Evolutionary conservation across 2,113 vertebrate species (phyloP), one percentile per base, ranked within the genome.

Genomic region (Chitala chitala): DNA sequence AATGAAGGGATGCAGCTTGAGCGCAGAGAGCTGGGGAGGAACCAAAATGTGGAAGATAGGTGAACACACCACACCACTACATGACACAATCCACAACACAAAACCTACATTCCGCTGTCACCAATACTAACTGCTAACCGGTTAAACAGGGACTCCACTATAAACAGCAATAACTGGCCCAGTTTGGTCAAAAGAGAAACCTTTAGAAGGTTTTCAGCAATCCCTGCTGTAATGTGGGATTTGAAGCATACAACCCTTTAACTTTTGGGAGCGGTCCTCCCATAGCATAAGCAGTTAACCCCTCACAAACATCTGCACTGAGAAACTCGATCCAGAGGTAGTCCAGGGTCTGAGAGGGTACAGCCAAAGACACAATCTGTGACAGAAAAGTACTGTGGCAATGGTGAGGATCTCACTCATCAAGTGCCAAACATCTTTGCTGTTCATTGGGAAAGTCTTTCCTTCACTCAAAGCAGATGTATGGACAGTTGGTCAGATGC

Each of bases 1-100:
- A 99, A 76, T 90, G 79, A 31, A 98, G 88, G 66, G 83, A 73
- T 1, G 66, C 73, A 0, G 91, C 90, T 65, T 86, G 85, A 75
- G 84, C 75, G 77, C 77, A 78, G 68, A 90, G 66, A 74, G 86
- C 89, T 92, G 15, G 40, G 33, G 54, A 6, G 53, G 24, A 72
- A 29, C 59, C 38, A 44, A 54, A 82, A 56, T 26, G 10, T 40
- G 15, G 71, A 63, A 69, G 15, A 12, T 55, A 59, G 50, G 51
- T 48, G 29, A 59, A 3, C 51, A 55, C 10, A 55, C 20, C 10
- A 7, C 15, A 9, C 20, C 54, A 56, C n/a, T 56, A 3, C n/a
- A 51, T 51, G 2, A 51, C 48, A 15, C 7, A 2, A 8, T 20
- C 12, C 7, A 8, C 48, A 3, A 51, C 20, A 51, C 48, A 51